Base-by-base conservation (phyloP, 2,113 vertebrate genomes). In the Plectropomus leopardus region DNA sequence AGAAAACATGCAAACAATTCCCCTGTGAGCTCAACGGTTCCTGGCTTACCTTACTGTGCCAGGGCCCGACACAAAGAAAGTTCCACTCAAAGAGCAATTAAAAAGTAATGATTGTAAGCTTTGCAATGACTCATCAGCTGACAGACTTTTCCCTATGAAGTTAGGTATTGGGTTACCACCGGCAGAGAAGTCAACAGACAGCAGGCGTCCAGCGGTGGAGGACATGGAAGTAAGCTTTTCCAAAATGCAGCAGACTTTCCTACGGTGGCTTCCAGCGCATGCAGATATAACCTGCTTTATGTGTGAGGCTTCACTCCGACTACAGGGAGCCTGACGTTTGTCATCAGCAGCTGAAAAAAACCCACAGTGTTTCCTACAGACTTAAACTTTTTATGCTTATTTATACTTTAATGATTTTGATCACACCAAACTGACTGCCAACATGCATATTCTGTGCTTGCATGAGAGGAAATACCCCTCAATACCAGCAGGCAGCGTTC, bases 161-260 rank as follows among this genome's bases (percentile, higher is more conserved):
- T 34, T 71, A 72, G 72, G 47, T 90, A 89, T 93, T 87, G 57
- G 76, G 88, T 94, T 94, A 92, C 91, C 70, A 24, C 84, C 63
- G 76, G 64, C 72, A 58, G 84, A 79, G 78, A 82, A 76, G 82
- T 85, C 73, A 87, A 83, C 83, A 86, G 65, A 90, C 90, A 88
- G 84, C 74, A 47, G 89, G 87, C 81, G 61, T 84, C 87, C 86
- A 90, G 90, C 3, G 82, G 86, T 88, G 82, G 82, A 87, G 69
- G 65, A 89, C 79, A 86, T 89, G 84, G 84, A 91, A 84, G 87
- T 77, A 68, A 85, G 76, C 86, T 69, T 86, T 89, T 89, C 91
- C 86, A 88, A 91, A n/a, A 88, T 5, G 68, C 72, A 76, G 75
- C 78, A 87, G 77, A 93, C 71, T 93, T 93, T 94, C 91, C 93